A percentile compares a stretch with the other conserved stretches of the same genome.
phyloP scores from a whole-genome alignment of 2,113 vertebrate genomes.

The Axis porcinus region DNA sequence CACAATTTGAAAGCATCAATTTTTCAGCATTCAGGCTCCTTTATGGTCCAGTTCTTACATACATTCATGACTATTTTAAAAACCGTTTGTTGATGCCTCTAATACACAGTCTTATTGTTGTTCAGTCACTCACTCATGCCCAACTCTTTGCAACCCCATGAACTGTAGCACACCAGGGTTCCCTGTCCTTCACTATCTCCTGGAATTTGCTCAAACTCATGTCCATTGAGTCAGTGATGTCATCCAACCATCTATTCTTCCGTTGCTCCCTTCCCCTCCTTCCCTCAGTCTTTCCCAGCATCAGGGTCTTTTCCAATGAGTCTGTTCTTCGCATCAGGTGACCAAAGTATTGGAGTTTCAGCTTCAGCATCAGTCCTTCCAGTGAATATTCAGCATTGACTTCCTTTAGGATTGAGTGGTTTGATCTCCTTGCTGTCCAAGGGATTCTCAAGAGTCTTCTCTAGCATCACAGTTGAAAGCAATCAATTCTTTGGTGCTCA shows the following conservation, averaged over 20 bases:
- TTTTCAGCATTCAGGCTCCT: neutral
- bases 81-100: neutral
- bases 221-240: neutral
- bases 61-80: neutral
- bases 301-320: too few relatives aligned
- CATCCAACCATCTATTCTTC: neutral
- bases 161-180: neutral
- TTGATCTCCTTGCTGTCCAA: neutral
- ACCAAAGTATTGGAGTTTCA: neutral
- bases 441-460: neutral
- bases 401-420: neutral
- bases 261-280: rapidly evolving
- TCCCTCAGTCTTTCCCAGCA: neutral
- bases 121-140: neutral
- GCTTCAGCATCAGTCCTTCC: neutral
- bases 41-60: neutral
- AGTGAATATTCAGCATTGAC: neutral
- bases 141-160: neutral
- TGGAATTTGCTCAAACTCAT: neutral
- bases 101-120: neutral
- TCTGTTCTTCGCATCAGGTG: too few relatives aligned
- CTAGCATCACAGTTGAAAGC: neutral
- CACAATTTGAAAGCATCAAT: neutral
- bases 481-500: neutral
- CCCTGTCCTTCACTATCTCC: neutral